These are phyloP conservation scores for Atethmia centrago DNA, from an alignment of 2,888 invertebrate genomes.

Conservation along the genomic window DNA sequence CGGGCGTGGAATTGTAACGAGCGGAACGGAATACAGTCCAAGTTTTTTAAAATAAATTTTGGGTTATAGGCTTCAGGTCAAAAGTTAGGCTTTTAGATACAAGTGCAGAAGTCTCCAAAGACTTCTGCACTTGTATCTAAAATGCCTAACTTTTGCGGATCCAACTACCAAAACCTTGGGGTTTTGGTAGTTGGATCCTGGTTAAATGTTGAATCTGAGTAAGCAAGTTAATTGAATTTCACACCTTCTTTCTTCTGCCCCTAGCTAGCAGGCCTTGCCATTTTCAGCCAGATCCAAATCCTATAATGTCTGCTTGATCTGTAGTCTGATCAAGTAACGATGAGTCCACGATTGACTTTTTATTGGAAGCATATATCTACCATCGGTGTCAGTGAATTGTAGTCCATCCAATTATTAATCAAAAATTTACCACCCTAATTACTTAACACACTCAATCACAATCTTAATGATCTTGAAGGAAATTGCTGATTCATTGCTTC, in stretches of 20 bases:
- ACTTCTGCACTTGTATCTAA: too few species aligned
- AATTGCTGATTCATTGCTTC: too few species aligned
- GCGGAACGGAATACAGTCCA: constrained; percentile 27
- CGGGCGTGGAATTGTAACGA: constrained; percentile 58
- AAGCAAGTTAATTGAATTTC: background rate
- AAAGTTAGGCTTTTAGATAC: background rate
- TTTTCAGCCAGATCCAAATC: background rate
- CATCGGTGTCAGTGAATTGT: background rate
- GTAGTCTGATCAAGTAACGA: background rate
- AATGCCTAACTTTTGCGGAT: too few species aligned
- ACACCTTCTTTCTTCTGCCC: background rate
- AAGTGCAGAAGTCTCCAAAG: background rate
- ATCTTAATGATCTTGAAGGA: too few species aligned
- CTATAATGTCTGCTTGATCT: background rate
- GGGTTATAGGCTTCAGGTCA: background rate
- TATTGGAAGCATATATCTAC: background rate
- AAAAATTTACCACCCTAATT: background rate
- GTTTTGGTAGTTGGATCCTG: background rate
- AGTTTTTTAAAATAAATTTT: constrained; percentile 34
- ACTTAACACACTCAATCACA: too few species aligned
- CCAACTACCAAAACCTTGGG: too few species aligned
- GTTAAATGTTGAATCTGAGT: background rate
- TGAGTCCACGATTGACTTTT: too few species aligned
- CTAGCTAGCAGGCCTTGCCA: background rate
- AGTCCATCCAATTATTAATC: background rate